Evolutionary conservation across 1,140 invertebrate species (phyloP).

Genomic region (Andrena cerasifolii): DNA sequence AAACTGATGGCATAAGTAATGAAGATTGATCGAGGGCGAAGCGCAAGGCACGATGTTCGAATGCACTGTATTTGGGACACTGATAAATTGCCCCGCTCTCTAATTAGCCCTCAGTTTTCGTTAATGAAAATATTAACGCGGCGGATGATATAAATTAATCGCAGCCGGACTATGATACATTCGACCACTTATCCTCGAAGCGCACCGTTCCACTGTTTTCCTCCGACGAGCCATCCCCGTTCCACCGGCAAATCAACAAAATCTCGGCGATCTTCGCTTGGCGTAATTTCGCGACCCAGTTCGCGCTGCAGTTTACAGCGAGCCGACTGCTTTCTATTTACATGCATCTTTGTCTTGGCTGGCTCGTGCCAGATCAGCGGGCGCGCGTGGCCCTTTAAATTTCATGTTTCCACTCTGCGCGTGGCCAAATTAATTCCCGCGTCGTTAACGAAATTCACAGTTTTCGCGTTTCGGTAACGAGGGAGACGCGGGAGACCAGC

Average conservation of each 20-base stretch:
- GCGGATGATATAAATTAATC: background rate
- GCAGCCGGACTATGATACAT: too few relatives aligned
- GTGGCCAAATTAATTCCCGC: background rate
- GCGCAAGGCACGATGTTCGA: slow-evolving; percentile 18
- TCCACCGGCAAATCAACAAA: background rate
- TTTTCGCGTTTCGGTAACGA: background rate
- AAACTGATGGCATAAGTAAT: slow-evolving; percentile 44
- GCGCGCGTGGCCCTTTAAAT: background rate
- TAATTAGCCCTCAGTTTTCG: slow-evolving; percentile 33
- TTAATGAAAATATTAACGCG: slow-evolving; percentile 8
- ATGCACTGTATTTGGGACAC: slow-evolving; percentile 24
- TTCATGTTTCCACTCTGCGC: background rate
- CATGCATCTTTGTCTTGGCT: background rate
- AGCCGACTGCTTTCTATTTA: background rate
- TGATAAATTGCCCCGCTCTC: slow-evolving; percentile 26
- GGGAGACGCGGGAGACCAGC: background rate
- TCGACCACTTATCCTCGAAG: background rate
- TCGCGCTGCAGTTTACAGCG: background rate
- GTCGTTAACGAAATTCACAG: slow-evolving; percentile 7
- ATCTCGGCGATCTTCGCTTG: background rate
- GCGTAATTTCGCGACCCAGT: background rate
- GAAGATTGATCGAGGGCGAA: slow-evolving; percentile 40
- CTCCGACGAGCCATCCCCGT: background rate
- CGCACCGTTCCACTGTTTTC: background rate
- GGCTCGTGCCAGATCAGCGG: background rate